Evolutionary conservation across 2,113 vertebrate genomes (phyloP).

Genomic region (Ophthalmolycus amberensis): DNA sequence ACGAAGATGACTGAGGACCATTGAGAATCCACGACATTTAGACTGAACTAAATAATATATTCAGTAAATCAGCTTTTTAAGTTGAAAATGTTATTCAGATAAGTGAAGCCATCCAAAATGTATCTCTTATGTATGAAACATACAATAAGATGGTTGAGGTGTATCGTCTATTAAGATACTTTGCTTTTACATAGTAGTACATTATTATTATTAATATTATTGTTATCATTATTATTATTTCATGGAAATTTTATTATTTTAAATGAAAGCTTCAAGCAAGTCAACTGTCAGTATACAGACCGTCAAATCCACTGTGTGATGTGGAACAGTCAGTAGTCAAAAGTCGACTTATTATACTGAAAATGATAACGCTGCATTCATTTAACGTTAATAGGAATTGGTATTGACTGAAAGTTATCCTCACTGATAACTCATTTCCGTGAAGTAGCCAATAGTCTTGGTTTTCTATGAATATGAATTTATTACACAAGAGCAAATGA

Average conservation of each 20-base stretch:
- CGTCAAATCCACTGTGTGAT: neutral
- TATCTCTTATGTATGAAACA: neutral
- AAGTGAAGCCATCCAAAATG: neutral
- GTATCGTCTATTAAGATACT: neutral
- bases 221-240: neutral
- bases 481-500: neutral
- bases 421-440: neutral
- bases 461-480: neutral
- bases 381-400: neutral
- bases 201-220: neutral
- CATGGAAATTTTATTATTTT: neutral
- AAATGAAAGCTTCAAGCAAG: neutral
- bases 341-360: neutral
- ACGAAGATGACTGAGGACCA: neutral
- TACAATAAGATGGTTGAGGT: neutral
- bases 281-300: neutral
- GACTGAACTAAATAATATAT: neutral
- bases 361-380: slow-evolving; percentile 10
- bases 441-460: neutral
- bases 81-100: neutral
- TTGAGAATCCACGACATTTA: neutral
- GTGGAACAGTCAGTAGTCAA: neutral
- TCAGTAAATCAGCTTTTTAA: neutral
- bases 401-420: neutral
- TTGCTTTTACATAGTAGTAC: neutral